Base-by-base conservation (phyloP, 2,797 vertebrate species). In the Coilia nasus region DNA sequence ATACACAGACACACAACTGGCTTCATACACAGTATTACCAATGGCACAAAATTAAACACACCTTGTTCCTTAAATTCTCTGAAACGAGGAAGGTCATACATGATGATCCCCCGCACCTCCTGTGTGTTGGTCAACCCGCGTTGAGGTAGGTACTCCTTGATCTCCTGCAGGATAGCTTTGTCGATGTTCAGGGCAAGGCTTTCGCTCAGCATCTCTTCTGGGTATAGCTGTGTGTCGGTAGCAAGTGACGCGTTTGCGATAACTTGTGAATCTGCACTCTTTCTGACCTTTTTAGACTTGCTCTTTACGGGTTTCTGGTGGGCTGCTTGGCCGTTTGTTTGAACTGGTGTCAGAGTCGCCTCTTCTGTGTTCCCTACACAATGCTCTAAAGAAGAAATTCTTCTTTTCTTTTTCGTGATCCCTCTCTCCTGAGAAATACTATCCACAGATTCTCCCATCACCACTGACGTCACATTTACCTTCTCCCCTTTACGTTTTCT, bases 51-150 rank as follows among this genome's bases (percentile, higher is more conserved):
- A 54, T 3, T 14, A 54, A 54, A 54, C 50, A 54, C 3, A 75
- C 67, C 67, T 75, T 75, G 28, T 3, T 75, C 19, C 3, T 75
- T 75, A 23, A 75, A 75, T 6, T 75, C 67, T 17, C 67, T 75
- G 31, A 75, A 75, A 31, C 67, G 67, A 14, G 67, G 31, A 31
- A 75, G 67, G 67, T 75, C 67, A 17, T 75, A 75, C 31, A 1
- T 75, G 67, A 41, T 41, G 28, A 17, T 17, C 14, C 31, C 25
- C 67, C 2, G 3, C 10, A 64, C 10, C 11, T 0, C 23, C 11
- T 5, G 11, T 0, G 2, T 14, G 0, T 11, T 64, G 2, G 11
- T 11, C 0, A 12, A 75, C 3, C 1, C 17, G 3, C 0, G 7
- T 0, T 75, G 4, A 6, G 67, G 67, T 15, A 75, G 15, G 28